phyloP scores from a whole-genome alignment of 2,888 invertebrate genomes.

The Clitarchus hookeri region DNA sequence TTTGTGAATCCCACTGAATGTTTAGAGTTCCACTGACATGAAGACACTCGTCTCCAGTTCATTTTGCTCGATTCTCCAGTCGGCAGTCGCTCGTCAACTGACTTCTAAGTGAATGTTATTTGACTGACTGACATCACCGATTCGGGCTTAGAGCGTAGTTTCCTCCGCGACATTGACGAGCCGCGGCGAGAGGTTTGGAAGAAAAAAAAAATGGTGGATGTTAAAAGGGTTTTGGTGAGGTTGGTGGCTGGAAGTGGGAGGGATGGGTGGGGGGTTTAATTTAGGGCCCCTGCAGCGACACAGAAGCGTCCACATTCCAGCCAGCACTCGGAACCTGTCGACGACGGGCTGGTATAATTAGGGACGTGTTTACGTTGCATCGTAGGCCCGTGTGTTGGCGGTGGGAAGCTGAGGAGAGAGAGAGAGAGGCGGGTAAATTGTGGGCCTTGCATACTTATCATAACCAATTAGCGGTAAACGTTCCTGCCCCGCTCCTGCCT shows the following conservation, averaged over 20 bases:
- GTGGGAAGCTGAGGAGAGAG: neutral
- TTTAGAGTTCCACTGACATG: too few relatives aligned
- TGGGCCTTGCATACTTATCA: neutral
- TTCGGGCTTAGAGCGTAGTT: too few relatives aligned
- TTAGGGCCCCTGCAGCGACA: neutral
- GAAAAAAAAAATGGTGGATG: too few relatives aligned
- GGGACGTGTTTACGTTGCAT: neutral
- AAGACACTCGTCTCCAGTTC: too few relatives aligned
- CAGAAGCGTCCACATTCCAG: constrained; percentile 1
- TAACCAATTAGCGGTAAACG: constrained; percentile 2
- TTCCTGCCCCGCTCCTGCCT: neutral
- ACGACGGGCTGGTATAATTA: neutral
- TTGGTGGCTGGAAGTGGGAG: neutral
- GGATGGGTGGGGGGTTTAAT: neutral
- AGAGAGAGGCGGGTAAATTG: neutral
- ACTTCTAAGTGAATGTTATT: too few relatives aligned
- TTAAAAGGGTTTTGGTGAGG: neutral
- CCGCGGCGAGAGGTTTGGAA: neutral
- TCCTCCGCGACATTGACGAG: neutral
- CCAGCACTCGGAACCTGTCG: neutral
- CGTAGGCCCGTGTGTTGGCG: neutral
- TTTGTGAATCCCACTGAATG: too few relatives aligned
- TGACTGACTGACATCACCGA: too few relatives aligned
- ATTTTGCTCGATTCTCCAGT: too few relatives aligned
- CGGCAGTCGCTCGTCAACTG: too few relatives aligned